Conservation (phyloP, 2,113 vertebrate genomes). For the Pluvianellus socialis region DNA sequence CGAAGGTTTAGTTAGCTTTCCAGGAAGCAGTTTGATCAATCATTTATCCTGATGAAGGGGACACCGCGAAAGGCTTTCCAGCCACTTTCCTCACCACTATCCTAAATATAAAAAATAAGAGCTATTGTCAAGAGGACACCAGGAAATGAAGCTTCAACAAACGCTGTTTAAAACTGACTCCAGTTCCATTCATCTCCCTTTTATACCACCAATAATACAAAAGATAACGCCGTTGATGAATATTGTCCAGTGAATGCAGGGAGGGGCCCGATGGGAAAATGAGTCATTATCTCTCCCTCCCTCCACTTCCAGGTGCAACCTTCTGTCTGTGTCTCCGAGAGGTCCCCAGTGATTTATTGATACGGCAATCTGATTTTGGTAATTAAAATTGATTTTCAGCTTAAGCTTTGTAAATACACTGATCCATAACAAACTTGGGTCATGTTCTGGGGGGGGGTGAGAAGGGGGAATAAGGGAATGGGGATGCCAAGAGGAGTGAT, state of each 20-base stretch:
- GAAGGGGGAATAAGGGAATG: not conserved
- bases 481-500: not conserved
- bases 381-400: slow-evolving; percentile 81
- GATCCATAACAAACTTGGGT: slow-evolving; percentile 51
- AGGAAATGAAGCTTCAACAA: slow-evolving; percentile 57
- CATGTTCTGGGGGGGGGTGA: not conserved
- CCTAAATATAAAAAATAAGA: not conserved
- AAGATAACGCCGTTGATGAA: slow-evolving; percentile 34
- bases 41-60: not conserved
- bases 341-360: slow-evolving; percentile 61
- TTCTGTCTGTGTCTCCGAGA: not conserved
- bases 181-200: not conserved
- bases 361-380: slow-evolving; percentile 68
- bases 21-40: not conserved
- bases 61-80: not conserved
- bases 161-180: not conserved
- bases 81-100: not conserved
- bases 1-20: not conserved
- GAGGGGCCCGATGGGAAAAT: not conserved
- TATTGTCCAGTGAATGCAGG: slow-evolving; percentile 6
- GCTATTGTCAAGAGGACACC: not conserved
- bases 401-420: slow-evolving; percentile 64
- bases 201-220: slow-evolving; percentile 16
- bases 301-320: slow-evolving; percentile 52
- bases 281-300: slow-evolving; percentile 46